These are phyloP conservation scores for Sceliomorpha sp. DNA, from an alignment of 2,888 invertebrate species.

Conservation along the genomic window DNA sequence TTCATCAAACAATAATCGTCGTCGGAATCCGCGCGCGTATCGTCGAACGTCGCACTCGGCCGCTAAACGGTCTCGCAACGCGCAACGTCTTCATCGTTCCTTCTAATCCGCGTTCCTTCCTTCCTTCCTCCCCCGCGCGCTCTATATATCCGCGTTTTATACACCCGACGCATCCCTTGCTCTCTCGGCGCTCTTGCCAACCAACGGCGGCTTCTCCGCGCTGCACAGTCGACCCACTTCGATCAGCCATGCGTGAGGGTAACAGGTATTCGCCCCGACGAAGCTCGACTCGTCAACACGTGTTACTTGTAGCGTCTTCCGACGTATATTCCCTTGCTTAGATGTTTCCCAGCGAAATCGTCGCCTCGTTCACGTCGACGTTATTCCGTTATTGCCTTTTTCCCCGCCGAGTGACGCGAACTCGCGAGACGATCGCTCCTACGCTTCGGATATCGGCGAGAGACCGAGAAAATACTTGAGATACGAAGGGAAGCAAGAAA, in stretches of 20 bases:
- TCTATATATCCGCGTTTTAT: slow-evolving; percentile 37
- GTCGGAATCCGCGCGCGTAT: too few relatives aligned
- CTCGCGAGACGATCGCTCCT: too few relatives aligned
- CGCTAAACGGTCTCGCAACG: slow-evolving; percentile 14
- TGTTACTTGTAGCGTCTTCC: slow-evolving; percentile 49
- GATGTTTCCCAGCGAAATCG: too few relatives aligned
- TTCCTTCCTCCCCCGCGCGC: slow-evolving; percentile 24
- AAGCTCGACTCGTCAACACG: slow-evolving; percentile 53
- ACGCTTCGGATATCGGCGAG: too few relatives aligned
- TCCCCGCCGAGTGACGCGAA: too few relatives aligned
- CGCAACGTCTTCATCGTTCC: slow-evolving; percentile 20
- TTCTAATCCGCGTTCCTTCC: slow-evolving; percentile 40
- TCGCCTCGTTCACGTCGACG: too few relatives aligned
- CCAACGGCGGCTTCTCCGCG: slow-evolving; percentile 45
- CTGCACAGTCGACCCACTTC: slow-evolving; percentile 64
- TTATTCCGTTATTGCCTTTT: too few relatives aligned
- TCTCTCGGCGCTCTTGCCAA: slow-evolving; percentile 46
- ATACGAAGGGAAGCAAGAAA: too few relatives aligned
- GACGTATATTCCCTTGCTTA: neutral
- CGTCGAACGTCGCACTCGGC: slow-evolving; percentile 29
- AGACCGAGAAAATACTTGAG: too few relatives aligned
- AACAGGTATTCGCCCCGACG: slow-evolving; percentile 61
- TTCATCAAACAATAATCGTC: too few relatives aligned
- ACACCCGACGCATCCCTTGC: slow-evolving; percentile 42
- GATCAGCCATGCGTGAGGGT: slow-evolving; percentile 60